A percentile compares a stretch with the other conserved stretches of the same genome.
Conservation (phyloP, 1,140 invertebrate species). For the Leptinotarsa texana region DNA sequence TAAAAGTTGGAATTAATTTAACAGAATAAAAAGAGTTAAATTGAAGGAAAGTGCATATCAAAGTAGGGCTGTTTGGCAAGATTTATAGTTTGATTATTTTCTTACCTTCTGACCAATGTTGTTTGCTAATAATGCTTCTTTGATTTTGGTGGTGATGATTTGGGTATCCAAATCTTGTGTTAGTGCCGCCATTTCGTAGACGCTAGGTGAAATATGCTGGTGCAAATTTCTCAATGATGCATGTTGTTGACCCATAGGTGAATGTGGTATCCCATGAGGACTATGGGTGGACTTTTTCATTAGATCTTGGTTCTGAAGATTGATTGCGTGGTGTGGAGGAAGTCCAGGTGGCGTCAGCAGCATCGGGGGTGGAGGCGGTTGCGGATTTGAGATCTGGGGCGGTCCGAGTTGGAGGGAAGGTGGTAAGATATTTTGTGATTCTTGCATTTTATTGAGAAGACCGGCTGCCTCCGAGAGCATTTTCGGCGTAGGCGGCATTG, state of each 20-base stretch:
- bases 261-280: conserved; percentile 60
- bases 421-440: conserved; percentile 62
- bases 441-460: conserved; percentile 73
- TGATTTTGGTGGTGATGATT: conserved; percentile 94
- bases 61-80: background rate
- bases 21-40: background rate
- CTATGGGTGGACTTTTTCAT: conserved; percentile 61
- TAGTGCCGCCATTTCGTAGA: conserved; percentile 95
- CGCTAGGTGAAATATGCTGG: conserved; percentile 81
- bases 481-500: conserved; percentile 76
- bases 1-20: background rate
- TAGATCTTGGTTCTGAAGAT: conserved; percentile 60
- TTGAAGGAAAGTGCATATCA: too few species aligned
- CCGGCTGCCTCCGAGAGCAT: conserved; percentile 73
- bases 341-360: conserved; percentile 67
- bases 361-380: conserved; percentile 62
- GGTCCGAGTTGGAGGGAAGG: conserved; percentile 59
- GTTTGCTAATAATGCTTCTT: conserved; percentile 93
- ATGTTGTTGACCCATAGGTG: conserved; percentile 65
- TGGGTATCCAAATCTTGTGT: conserved; percentile 96
- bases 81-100: background rate
- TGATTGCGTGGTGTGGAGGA: conserved; percentile 67
- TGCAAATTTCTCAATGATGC: conserved; percentile 71
- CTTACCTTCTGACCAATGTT: conserved; percentile 94
- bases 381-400: conserved; percentile 48